phyloP scores from a whole-genome alignment of 2,888 invertebrate genomes.

The Esperia sulphurella region DNA sequence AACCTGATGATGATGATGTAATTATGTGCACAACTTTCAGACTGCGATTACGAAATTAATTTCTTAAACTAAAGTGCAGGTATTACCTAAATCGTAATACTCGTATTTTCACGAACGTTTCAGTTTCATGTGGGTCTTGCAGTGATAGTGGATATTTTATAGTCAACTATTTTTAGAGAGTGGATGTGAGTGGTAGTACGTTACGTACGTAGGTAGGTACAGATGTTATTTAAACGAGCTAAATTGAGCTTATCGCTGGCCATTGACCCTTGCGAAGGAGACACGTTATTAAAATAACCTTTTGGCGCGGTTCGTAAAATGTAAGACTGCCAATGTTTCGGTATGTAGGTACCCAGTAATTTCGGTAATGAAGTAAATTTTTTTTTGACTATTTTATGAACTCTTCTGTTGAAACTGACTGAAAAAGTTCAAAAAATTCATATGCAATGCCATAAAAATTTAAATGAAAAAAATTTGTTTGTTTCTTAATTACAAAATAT shows the following conservation, averaged over 20 bases:
- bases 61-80: too few relatives aligned
- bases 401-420: not conserved
- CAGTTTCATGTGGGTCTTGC: too few relatives aligned
- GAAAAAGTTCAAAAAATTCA: not conserved
- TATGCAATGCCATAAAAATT: not conserved
- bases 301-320: not conserved
- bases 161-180: not conserved
- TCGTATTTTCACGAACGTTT: too few relatives aligned
- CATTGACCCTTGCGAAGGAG: constrained; percentile 25
- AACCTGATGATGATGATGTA: too few relatives aligned
- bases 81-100: too few relatives aligned
- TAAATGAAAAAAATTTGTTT: too few relatives aligned
- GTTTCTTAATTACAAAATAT: too few relatives aligned
- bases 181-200: constrained; percentile 11
- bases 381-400: not conserved
- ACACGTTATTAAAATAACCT: not conserved
- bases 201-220: constrained; percentile 3
- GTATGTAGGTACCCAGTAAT: not conserved
- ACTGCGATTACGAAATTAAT: too few relatives aligned
- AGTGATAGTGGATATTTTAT: too few relatives aligned
- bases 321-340: not conserved
- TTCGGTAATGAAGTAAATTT: not conserved
- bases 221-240: constrained; percentile 21
- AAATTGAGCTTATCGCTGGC: constrained; percentile 38
- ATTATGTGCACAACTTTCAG: too few relatives aligned